These are phyloP conservation scores for Galeruca laticollis DNA, from an alignment of 2,888 invertebrate species.

Conservation along the genomic window DNA sequence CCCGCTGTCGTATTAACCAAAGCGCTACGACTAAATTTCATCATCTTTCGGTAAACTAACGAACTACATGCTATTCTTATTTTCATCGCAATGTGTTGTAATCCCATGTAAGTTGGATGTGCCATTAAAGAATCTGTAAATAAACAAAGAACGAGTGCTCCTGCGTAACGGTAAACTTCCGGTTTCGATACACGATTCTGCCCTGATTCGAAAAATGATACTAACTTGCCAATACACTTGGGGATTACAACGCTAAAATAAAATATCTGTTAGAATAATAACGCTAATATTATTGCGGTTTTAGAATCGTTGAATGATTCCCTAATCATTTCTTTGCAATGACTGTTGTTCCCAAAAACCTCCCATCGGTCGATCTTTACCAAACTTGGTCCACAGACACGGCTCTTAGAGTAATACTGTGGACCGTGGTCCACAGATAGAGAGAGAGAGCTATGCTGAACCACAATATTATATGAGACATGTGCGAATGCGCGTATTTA, in stretches of 20 bases:
- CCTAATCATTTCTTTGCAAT: too few species aligned
- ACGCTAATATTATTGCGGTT: too few species aligned
- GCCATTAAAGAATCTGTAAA: constrained; percentile 56
- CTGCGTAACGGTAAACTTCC: constrained; percentile 83
- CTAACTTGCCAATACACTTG: constrained; percentile 73
- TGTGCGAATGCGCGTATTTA: too few species aligned
- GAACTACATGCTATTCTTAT: constrained; percentile 86
- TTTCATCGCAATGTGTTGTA: constrained; percentile 87
- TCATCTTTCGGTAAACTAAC: constrained; percentile 71
- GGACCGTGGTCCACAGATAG: too few species aligned
- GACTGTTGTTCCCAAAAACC: too few species aligned
- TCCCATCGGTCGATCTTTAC: too few species aligned
- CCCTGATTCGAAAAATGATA: constrained; percentile 72
- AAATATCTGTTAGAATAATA: neutral
- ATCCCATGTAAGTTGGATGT: constrained; percentile 89
- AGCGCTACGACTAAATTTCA: constrained; percentile 67
- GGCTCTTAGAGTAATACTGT: too few species aligned
- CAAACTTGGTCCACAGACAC: too few species aligned
- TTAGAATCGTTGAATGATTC: too few species aligned
- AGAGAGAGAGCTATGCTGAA: too few species aligned
- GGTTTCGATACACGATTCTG: constrained; percentile 57
- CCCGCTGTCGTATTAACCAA: constrained; percentile 71
- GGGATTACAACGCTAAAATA: constrained; percentile 59
- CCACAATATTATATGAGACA: too few species aligned
- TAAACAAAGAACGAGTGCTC: constrained; percentile 71